Percentiles rank a stretch among this genome's conserved stretches.
phyloP scores from a whole-genome alignment of 2,113 vertebrate genomes.

The Cottus gobio region DNA sequence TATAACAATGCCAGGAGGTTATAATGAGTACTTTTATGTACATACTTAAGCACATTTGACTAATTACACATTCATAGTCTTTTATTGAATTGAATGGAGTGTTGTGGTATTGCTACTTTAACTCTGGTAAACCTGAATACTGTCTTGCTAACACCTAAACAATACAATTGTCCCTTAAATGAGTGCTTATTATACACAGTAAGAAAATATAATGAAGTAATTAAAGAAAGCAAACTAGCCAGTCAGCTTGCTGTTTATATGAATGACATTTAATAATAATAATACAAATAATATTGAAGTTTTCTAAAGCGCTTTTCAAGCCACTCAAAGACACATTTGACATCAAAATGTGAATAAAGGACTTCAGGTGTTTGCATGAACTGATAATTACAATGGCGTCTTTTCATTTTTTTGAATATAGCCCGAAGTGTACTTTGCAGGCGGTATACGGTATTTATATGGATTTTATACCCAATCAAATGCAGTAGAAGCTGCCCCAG shows the following conservation, averaged over 20 bases:
- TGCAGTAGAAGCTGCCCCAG: constrained; percentile 10
- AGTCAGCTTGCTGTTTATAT: constrained; percentile 21
- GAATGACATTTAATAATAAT: no score
- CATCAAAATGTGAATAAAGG: constrained; percentile 47
- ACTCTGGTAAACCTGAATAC: background rate
- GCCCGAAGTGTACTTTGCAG: constrained; percentile 9
- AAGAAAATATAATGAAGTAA: constrained; percentile 58
- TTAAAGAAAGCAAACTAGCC: constrained; percentile 61
- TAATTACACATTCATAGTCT: background rate
- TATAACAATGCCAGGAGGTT: background rate
- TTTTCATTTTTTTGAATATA: constrained; percentile 25
- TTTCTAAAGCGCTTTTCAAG: no score
- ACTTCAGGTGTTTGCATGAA: constrained; percentile 39
- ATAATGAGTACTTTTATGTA: background rate
- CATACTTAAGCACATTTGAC: background rate
- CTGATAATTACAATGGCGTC: constrained; percentile 7
- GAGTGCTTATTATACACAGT: constrained; percentile 50
- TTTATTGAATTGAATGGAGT: background rate
- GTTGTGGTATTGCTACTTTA: background rate
- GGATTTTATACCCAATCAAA: constrained; percentile 6
- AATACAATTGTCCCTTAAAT: constrained; percentile 32
- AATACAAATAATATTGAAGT: no score
- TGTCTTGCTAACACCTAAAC: constrained; percentile 34
- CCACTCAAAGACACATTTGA: no score
- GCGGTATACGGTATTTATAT: constrained; percentile 9